phyloP scores from a whole-genome alignment of 2,797 vertebrate genomes.

The Naso thynnoides region DNA sequence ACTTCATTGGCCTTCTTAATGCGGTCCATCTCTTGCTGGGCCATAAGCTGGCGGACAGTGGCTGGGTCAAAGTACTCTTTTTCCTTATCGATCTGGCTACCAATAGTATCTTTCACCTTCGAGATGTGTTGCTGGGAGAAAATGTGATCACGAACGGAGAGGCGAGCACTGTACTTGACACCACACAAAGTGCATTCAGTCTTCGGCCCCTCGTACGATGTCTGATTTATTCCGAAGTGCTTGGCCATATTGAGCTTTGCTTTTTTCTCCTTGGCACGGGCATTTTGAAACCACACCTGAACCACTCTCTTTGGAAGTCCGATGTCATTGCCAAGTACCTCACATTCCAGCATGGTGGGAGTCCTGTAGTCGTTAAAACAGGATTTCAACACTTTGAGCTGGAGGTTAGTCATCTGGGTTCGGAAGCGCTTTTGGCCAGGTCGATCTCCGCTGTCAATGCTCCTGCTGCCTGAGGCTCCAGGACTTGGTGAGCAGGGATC shows the following conservation, averaged over 20 bases:
- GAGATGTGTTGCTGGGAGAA: conserved; percentile 99
- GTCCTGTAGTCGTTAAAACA: conserved; percentile 99
- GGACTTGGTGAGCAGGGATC: conserved; percentile 98
- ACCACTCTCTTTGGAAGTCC: conserved; percentile 99
- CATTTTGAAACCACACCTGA: conserved; percentile 99
- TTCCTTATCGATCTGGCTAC: conserved; percentile 99
- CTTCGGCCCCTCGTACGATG: conserved; percentile 98
- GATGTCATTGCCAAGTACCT: conserved; percentile 99
- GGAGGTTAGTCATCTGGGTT: conserved; percentile 99
- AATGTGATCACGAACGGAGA: conserved; percentile 99
- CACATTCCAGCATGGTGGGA: conserved; percentile 99
- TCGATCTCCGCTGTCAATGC: conserved; percentile 94
- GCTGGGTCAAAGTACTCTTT: conserved; percentile 99
- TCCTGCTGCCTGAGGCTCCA: conserved; percentile 93
- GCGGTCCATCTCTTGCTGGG: conserved; percentile 99
- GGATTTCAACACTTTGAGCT: conserved; percentile 98
- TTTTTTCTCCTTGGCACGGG: conserved; percentile 99
- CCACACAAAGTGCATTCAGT: conserved; percentile 99
- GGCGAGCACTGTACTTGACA: conserved; percentile 98
- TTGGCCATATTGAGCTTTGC: conserved; percentile 99
- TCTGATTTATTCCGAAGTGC: conserved; percentile 99
- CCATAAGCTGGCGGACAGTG: conserved; percentile 99
- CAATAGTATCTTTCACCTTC: conserved; percentile 99
- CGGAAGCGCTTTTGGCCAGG: conserved; percentile 99
- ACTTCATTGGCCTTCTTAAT: conserved; percentile 99